These are phyloP conservation scores for Pantelozetes paolii DNA, from an alignment of 2,888 invertebrate species.

Conservation along the genomic window DNA sequence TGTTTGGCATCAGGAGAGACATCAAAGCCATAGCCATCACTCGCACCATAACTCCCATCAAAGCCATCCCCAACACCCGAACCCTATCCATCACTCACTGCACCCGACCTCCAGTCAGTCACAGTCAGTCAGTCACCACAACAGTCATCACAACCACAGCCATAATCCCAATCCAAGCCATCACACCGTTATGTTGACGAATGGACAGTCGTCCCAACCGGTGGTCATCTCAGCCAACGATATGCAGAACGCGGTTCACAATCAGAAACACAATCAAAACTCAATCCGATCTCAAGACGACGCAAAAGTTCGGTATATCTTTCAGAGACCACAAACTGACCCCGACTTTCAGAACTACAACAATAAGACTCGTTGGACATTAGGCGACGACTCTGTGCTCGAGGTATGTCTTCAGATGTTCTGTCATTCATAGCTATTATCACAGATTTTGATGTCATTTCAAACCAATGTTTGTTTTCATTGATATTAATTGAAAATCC, in stretches of 20 bases:
- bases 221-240: neutral
- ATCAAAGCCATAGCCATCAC: neutral
- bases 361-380: slow-evolving; percentile 65
- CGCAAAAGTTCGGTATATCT: slow-evolving; percentile 87
- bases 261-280: slow-evolving; percentile 38
- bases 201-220: slow-evolving; percentile 1
- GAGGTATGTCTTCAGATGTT: neutral
- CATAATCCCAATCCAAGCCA: too few relatives aligned
- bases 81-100: slow-evolving; percentile 6
- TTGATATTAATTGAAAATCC: slow-evolving; percentile 1
- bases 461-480: neutral
- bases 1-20: slow-evolving; percentile 26
- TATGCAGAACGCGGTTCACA: slow-evolving; percentile 14
- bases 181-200: slow-evolving; percentile 1
- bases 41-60: neutral
- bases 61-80: neutral
- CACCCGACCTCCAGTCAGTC: neutral
- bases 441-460: neutral
- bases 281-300: slow-evolving; percentile 68
- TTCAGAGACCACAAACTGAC: slow-evolving; percentile 75
- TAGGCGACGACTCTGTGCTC: slow-evolving; percentile 74
- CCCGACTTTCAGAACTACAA: slow-evolving; percentile 63
- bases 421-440: too few relatives aligned
- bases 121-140: slow-evolving; percentile 14
- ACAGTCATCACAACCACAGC: neutral